Evolutionary conservation across 2,797 vertebrate genomes (phyloP), one percentile per base, ranked within the genome.

Genomic region (Huso huso): DNA sequence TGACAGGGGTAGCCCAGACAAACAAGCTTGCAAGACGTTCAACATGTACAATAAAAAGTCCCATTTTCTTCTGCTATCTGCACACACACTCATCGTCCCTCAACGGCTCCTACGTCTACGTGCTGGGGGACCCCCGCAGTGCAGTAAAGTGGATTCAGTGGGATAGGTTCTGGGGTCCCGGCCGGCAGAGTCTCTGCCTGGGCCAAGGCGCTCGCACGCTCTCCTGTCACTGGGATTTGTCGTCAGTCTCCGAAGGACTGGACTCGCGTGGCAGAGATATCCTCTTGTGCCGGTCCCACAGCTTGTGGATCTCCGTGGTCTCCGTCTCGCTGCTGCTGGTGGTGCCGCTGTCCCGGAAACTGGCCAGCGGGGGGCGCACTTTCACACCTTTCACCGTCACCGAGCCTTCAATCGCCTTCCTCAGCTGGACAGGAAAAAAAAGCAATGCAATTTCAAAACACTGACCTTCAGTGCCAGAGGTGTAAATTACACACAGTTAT

Each of bases 341-440:
- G 78, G 93, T 87, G 2, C 89, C 93, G 68, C 93, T 95, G 83
- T 96, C 92, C 0, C 95, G 87, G 87, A 98, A 98, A 76, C 94
- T 98, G 80, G 96, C 94, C 7, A 97, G 88, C 0, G 96, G 94
- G 0, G 94, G 96, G 62, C 94, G 91, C 57, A 98, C 92, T 75
- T 97, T 97, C 72, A 91, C 94, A 0, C 95, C 96, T 72, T 97
- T 97, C 71, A 89, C 91, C 0, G 91, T 97, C 83, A 98, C 87
- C 0, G 96, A 96, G 69, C 95, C 95, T 79, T 98, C 96, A 0
- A 98, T 96, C 70, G 95, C 96, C 71, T 97, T 98, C 49, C 94
- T 93, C 63, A 98, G 87, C 95, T 98, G 80, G 37, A 37, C 15
- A 11, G 69, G 11, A 70, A 6, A 67, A 65, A 3, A 64, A 48